These are phyloP conservation scores for Etheostoma perlongum DNA, from an alignment of 2,797 vertebrate genomes.

Conservation along the genomic window DNA sequence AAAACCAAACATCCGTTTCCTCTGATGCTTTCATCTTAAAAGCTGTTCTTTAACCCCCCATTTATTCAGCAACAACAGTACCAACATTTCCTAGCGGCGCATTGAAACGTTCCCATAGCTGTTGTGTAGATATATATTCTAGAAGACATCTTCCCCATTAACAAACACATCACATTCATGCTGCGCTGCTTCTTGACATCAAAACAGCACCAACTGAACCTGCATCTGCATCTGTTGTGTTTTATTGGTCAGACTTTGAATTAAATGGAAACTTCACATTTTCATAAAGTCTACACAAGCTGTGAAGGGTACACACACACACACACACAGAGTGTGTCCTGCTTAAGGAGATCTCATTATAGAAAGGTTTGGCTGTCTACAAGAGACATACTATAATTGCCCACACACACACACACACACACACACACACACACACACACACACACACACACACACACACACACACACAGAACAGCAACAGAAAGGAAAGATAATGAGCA, in stretches of 20 bases:
- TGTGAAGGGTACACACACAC: conserved; percentile 20
- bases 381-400: conserved; percentile 63
- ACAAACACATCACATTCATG: conserved; percentile 33
- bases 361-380: conserved; percentile 55
- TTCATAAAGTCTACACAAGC: conserved; percentile 44
- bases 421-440: conserved; percentile 12
- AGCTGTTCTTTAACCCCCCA: conserved; percentile 28
- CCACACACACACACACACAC: conserved; percentile 29
- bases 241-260: conserved; percentile 55
- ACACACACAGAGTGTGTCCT: conserved; percentile 14
- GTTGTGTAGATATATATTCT: conserved; percentile 27
- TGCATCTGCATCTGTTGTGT: conserved; percentile 15
- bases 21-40: conserved; percentile 58
- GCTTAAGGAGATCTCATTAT: conserved; percentile 75
- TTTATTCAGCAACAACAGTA: conserved; percentile 42
- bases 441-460: conserved; percentile 2
- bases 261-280: conserved; percentile 53
- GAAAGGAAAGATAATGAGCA: conserved; percentile 69
- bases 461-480: conserved; percentile 49
- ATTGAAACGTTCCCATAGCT: conserved; percentile 13
- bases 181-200: conserved; percentile 18
- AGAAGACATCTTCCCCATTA: conserved; percentile 36
- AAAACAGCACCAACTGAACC: conserved; percentile 42
- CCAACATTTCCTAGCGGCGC: conserved; percentile 12
- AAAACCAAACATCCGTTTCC: conserved; percentile 57